Evolutionary conservation across 1,140 invertebrate genomes (phyloP).

Genomic region (Anastrepha ludens): DNA sequence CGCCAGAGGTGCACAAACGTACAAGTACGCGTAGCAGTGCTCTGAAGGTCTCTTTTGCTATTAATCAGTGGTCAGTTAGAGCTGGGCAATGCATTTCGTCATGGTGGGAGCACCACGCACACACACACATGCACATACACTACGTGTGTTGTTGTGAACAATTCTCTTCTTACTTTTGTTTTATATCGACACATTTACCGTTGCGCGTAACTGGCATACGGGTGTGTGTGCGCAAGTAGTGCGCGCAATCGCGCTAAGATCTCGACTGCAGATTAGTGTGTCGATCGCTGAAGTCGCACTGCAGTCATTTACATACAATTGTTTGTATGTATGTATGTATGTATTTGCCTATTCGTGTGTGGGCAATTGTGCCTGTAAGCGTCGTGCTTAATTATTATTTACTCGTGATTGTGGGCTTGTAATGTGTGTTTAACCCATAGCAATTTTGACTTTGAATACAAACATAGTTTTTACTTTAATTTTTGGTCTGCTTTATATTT

Average conservation of each 20-base stretch:
- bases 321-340: not conserved
- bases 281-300: not conserved
- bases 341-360: not conserved
- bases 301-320: not conserved
- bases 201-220: not conserved
- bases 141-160: not conserved
- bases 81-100: conserved; percentile 16
- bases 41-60: not conserved
- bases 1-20: not conserved
- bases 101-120: not conserved
- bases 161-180: not conserved
- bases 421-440: not conserved
- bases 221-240: not conserved
- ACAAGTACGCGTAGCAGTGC: not conserved
- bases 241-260: conserved; percentile 3
- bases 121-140: not conserved
- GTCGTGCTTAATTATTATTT: conserved; percentile 45
- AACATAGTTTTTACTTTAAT: not conserved
- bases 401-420: conserved; percentile 12
- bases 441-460: not conserved
- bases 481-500: conserved; percentile 18
- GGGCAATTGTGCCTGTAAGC: not conserved
- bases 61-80: not conserved
- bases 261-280: conserved; percentile 17
- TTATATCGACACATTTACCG: conserved; percentile 21